These are phyloP conservation scores for Zaprionus capensis DNA, from an alignment of 1,140 invertebrate species.

Conservation along the genomic window DNA sequence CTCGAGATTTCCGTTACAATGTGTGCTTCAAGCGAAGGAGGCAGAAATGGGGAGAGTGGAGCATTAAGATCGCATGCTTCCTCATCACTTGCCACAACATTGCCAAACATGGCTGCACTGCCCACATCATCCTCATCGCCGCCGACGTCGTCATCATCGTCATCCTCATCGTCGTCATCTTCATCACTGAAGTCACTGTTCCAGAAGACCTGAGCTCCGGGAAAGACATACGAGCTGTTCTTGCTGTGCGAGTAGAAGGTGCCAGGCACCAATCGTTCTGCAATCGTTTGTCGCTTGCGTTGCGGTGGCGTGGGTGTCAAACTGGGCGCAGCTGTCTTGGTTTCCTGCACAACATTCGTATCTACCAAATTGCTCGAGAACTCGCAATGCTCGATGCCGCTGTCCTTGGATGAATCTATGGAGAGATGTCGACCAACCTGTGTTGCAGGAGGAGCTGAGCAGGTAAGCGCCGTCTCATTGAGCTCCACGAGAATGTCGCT, in stretches of 20 bases:
- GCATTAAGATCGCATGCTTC: conserved; percentile 64
- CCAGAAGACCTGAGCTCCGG: conserved; percentile 77
- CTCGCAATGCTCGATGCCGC: conserved; percentile 77
- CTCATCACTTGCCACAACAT: conserved; percentile 46
- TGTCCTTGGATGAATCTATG: conserved; percentile 80
- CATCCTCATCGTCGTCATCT: conserved; percentile 64
- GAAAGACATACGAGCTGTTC: conserved; percentile 77
- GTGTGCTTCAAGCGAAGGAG: conserved; percentile 71
- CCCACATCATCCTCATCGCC: conserved; percentile 25
- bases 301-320: conserved; percentile 61
- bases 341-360: conserved; percentile 57
- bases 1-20: conserved; percentile 72
- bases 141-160: conserved; percentile 42
- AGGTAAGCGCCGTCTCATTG: conserved; percentile 59
- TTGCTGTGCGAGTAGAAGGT: conserved; percentile 74
- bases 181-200: conserved; percentile 72
- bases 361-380: conserved; percentile 43
- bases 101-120: conserved; percentile 44
- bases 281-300: conserved; percentile 65
- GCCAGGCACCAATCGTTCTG: conserved; percentile 68
- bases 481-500: conserved; percentile 66
- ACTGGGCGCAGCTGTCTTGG: conserved; percentile 60
- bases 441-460: conserved; percentile 26
- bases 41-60: conserved; percentile 66
- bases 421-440: conserved; percentile 67